Percentiles rank a stretch among this genome's conserved stretches.
Conservation (phyloP, 2,113 vertebrate species). For the Chloropsis hardwickii region DNA sequence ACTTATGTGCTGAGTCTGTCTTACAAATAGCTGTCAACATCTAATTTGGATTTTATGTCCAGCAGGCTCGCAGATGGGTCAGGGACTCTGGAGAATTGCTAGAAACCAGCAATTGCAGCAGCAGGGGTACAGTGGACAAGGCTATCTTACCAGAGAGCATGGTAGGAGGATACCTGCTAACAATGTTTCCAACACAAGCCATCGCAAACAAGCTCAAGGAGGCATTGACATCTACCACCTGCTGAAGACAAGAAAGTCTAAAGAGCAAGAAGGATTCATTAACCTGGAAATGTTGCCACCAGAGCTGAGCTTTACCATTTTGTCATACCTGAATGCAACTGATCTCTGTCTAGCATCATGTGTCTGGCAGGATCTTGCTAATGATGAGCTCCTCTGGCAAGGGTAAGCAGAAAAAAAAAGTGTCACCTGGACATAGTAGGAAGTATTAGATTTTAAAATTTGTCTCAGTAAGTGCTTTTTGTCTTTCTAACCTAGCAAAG, state of each 20-base stretch:
- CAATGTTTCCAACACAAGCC: conserved; percentile 50
- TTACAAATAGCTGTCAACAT: background rate
- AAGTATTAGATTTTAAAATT: background rate
- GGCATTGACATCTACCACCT: conserved; percentile 92
- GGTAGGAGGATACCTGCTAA: conserved; percentile 72
- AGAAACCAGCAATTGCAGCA: conserved; percentile 93
- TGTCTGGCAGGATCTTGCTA: conserved; percentile 95
- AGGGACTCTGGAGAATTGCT: conserved; percentile 95
- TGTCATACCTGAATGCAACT: conserved; percentile 97
- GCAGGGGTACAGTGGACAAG: conserved; percentile 82
- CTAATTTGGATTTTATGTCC: conserved; percentile 39
- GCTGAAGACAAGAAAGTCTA: conserved; percentile 85
- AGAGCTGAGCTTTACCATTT: conserved; percentile 94
- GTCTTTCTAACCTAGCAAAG: background rate
- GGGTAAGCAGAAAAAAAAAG: conserved; percentile 78
- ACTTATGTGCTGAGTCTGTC: background rate
- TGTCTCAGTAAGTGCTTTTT: background rate
- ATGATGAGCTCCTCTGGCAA: conserved; percentile 97
- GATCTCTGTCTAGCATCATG: conserved; percentile 97
- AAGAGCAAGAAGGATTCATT: conserved; percentile 89
- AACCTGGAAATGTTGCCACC: conserved; percentile 97
- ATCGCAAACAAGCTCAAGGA: conserved; percentile 81
- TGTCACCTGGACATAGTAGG: background rate
- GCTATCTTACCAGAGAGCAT: conserved; percentile 76
- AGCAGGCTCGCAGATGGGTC: conserved; percentile 91